These are phyloP conservation scores for Pissodes strobi DNA, from an alignment of 1,140 invertebrate species.

Conservation along the genomic window DNA sequence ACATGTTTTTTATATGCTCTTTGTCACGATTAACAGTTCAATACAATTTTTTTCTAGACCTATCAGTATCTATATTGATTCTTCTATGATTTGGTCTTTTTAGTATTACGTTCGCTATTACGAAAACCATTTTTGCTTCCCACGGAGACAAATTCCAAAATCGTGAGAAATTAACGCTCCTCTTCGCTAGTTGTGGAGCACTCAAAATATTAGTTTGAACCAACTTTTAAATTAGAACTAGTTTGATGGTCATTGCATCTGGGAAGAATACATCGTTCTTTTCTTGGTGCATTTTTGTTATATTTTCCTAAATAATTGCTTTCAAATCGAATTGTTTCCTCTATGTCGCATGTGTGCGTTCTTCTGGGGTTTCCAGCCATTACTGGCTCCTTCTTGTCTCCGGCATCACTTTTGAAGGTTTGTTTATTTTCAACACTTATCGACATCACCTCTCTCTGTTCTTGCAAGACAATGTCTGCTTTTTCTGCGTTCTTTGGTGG, in stretches of 20 bases:
- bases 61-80: not conserved
- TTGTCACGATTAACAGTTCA: not conserved
- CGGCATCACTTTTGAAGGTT: not conserved
- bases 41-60: not conserved
- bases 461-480: not conserved
- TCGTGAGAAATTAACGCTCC: not conserved
- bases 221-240: too few species aligned
- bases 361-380: too few species aligned
- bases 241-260: not conserved
- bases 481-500: not conserved
- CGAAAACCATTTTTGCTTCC: not conserved
- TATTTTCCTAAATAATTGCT: not conserved
- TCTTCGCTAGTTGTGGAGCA: not conserved
- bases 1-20: constrained; percentile 11
- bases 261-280: not conserved
- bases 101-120: not conserved
- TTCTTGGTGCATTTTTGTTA: not conserved
- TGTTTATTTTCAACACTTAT: not conserved
- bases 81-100: constrained; percentile 1
- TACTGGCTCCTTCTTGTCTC: not conserved
- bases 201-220: not conserved
- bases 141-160: constrained; percentile 4
- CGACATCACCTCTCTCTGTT: not conserved
- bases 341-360: too few species aligned
- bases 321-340: too few species aligned